Conservation (phyloP, 2,113 vertebrate species). For the Anseranas semipalmata region DNA sequence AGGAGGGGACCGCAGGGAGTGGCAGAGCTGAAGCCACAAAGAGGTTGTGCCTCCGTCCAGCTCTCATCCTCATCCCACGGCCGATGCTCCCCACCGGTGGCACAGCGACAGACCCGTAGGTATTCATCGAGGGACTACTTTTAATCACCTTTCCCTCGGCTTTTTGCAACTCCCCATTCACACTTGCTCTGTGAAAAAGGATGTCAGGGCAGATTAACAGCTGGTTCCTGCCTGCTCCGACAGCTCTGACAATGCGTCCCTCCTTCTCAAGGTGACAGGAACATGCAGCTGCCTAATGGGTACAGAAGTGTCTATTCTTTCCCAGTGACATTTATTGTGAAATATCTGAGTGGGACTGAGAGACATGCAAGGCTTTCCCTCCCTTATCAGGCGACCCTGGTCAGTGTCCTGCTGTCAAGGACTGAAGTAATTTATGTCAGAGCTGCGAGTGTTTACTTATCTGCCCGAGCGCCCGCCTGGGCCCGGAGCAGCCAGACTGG, state of each 20-base stretch:
- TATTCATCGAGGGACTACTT: slow-evolving; percentile 11
- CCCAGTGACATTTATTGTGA: slow-evolving; percentile 78
- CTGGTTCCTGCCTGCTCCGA: slow-evolving; percentile 69
- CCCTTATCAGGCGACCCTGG: slow-evolving; percentile 88
- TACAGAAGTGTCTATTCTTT: slow-evolving; percentile 81
- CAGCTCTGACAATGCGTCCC: slow-evolving; percentile 65
- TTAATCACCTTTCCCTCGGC: slow-evolving; percentile 21
- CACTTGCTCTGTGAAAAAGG: slow-evolving; percentile 59
- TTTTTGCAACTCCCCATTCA: slow-evolving; percentile 27
- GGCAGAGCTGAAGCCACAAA: not conserved
- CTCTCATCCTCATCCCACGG: not conserved
- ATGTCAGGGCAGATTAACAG: slow-evolving; percentile 66
- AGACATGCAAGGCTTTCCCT: slow-evolving; percentile 76
- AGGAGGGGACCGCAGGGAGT: not conserved
- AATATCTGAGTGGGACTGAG: slow-evolving; percentile 74
- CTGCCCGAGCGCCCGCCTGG: slow-evolving; percentile 77
- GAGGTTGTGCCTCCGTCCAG: not conserved
- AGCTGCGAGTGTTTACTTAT: slow-evolving; percentile 89
- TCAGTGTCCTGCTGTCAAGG: slow-evolving; percentile 92
- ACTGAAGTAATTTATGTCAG: slow-evolving; percentile 91
- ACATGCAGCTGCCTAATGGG: slow-evolving; percentile 76
- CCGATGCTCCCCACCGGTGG: fast-evolving
- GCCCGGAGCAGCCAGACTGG: slow-evolving; percentile 83
- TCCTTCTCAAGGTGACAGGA: slow-evolving; percentile 75
- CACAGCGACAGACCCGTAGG: not conserved